Base-by-base conservation (phyloP, 1,140 invertebrate species). In the Zaprionus africanus region DNA sequence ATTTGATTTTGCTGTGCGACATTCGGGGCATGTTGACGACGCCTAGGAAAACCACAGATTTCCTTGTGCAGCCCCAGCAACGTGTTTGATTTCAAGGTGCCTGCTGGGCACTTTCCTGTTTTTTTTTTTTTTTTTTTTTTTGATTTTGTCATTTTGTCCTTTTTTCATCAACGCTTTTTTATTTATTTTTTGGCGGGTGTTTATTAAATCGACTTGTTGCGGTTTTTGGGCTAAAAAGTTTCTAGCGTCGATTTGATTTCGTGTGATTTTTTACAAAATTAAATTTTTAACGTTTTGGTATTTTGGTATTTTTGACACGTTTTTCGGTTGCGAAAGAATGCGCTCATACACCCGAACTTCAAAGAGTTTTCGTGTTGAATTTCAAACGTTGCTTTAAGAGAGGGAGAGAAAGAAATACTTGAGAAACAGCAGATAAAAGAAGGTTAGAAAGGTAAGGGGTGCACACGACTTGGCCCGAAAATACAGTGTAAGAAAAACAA, bases 121-220 rank as follows among this genome's bases (percentile, higher is more conserved):
- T 12, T 28, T 41, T 24, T 22, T 64, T 64, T 49, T 58, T 60
- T 28, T 31, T 56, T 49, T 51, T 60, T 51, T 28, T 6, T 51
- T 43, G 15, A 22, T 69, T 57, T 62, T 31, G 49, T 12, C 36
- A 49, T 28, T 34, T 65, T 58, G 51, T 61, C 19, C 19, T 51
- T 22, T 61, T 61, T 61, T 56, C 34, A 5, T 53, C 22, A 22
- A 22, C 22, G 22, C 22, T 22, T 22, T 22, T 22, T 22, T 17
- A 38, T 19, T 11, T 2, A 3, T 51, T 38, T 65, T 38, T 36
- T 64, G 38, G 53, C 49, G 70, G 67, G 77, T 82, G 78, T 88
- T 78, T 75, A 80, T 83, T 80, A 78, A 88, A 87, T 81, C 71
- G 71, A 87, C 74, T 88, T 88, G 76, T 86, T 86, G 84, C 78